Base-by-base conservation (phyloP, 2,888 invertebrate genomes). In the Stenichneumon culpator region DNA sequence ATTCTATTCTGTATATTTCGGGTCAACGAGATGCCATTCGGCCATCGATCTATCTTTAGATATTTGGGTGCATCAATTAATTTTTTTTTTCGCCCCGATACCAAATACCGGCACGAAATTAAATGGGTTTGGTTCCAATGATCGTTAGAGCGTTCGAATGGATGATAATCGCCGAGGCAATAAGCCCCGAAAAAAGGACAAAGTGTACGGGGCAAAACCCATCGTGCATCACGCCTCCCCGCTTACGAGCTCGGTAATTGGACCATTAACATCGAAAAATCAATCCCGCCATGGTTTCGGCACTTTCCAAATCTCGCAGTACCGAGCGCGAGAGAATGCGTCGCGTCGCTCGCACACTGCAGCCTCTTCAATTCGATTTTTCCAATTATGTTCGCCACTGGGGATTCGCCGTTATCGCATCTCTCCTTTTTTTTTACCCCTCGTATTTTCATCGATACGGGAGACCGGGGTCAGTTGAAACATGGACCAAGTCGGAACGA, bases 231-330 rank as follows among this genome's bases (percentile, higher is more conserved):
- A 60, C 57, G 79, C 28, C 7, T 54, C 39, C 32, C 36, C 36
- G 74, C 69, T 65, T 60, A 28, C 60, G 25, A 65, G 78, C 22
- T 78, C 81, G 74, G 78, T 84, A 84, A 84, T 84, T 78, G 84
- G 74, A 79, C 77, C 78, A 82, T 82, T 81, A 78, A 69, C 63
- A 60, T 69, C 78, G 73, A 82, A 81, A 84, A 84, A 84, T 81
- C 84, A 82, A 81, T 82, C 69, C 69, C 44, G 47, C 47, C 69
- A 54, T 73, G 81, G 69, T 65, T 28, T 68, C 67, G 54, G 52
- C 69, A 25, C 54, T 32, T 36, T 57, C 19, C 39, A 22, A 77
- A 65, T 77, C 28, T 75, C 47, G 16, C 70, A 69, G 63, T 22
- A 44, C 50, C 25, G 57, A 44, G 19, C 28, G 78, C 28, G 54